Base-by-base conservation (phyloP, 2,888 invertebrate genomes). In the Rotaria socialis region DNA sequence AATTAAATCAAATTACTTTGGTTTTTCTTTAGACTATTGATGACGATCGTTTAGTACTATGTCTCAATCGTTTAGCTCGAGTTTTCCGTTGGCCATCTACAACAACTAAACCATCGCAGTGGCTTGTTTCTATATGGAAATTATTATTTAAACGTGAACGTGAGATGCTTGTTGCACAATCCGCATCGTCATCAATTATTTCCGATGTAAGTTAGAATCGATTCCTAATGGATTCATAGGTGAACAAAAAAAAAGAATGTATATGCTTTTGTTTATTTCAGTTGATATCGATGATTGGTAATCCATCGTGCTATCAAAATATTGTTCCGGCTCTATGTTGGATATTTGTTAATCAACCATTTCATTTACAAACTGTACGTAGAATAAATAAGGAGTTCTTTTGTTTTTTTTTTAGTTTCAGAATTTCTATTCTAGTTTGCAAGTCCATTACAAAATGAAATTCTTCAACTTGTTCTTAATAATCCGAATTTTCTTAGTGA, bases 81-180 rank as follows among this genome's bases (percentile, higher is more conserved):
- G 47, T 80, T 14, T 80, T 47, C 47, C 47, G 47, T 47, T 80
- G 80, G 80, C 47, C 80, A 80, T 80, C 47, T 80, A 47, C 24
- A 47, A 80, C 80, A 80, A 43, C 80, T 4, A 80, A 47, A 80
- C 80, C 80, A 47, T 80, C 80, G 10, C 80, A 80, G 47, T 80
- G 80, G 80, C 47, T 80, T 47, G 47, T 80, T 24, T 80, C 80
- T n/a, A 80, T 80, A 47, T 80, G 80, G 80, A 80, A 43, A 80
- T n/a, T 80, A 47, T 80, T 80, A 80, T 80, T 80, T n/a, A 43
- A 80, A 80, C 80, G 80, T 80, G 80, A 80, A 80, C 80, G 80
- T 24, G 43, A 43, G 47, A 47, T 80, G 80, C 47, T 80, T 47
- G 80, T 80, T 41, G 80, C 80, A 47, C 47, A 80, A 11, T 80